phyloP scores from a whole-genome alignment of 2,113 vertebrate species.

The Grammomys surdaster region DNA sequence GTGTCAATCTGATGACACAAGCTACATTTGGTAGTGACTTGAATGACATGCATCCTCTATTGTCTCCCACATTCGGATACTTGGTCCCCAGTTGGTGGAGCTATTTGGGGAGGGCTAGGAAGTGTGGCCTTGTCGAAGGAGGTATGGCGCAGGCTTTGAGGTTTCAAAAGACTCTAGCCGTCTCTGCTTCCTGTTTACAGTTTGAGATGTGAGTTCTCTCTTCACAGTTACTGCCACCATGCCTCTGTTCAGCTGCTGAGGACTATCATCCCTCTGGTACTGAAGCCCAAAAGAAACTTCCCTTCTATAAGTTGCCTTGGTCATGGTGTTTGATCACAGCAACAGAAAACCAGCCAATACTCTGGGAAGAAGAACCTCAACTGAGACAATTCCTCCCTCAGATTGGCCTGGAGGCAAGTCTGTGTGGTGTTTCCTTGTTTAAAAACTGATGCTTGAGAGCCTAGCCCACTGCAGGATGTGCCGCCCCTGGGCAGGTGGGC shows the following conservation, averaged over 20 bases:
- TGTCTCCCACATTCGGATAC: neutral
- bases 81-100: neutral
- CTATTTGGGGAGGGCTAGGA: neutral
- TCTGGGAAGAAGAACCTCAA: neutral
- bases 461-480: neutral
- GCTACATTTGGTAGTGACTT: neutral
- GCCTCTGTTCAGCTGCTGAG: neutral
- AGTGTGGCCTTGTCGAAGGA: neutral
- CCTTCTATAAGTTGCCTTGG: neutral
- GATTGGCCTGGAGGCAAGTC: neutral
- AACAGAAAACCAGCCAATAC: neutral
- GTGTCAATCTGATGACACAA: neutral
- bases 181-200: neutral
- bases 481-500: neutral
- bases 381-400: neutral
- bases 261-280: neutral
- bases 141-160: neutral
- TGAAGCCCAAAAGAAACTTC: neutral
- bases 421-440: neutral
- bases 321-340: neutral
- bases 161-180: neutral
- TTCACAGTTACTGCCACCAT: neutral
- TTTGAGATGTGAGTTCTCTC: neutral
- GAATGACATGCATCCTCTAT: no score
- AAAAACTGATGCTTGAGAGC: neutral